Evolutionary conservation across 2,113 vertebrate species (phyloP).

Genomic region (Ameiurus melas): DNA sequence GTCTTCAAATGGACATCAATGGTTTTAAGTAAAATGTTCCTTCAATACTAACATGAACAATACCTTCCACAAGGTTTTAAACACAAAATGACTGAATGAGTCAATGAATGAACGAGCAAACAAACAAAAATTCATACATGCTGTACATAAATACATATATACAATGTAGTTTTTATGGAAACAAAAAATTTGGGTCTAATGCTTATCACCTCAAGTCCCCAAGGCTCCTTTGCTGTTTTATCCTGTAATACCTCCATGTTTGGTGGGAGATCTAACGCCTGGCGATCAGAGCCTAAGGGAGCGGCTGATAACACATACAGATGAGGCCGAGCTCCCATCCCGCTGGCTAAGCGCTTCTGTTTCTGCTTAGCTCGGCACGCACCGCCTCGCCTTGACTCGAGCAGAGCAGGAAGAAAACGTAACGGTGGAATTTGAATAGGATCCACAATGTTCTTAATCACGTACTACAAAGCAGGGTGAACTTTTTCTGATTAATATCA

Average conservation of each 20-base stretch:
- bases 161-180: slow-evolving; percentile 43
- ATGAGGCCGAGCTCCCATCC: slow-evolving; percentile 70
- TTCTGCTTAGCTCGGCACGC: slow-evolving; percentile 74
- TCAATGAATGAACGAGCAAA: neutral
- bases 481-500: slow-evolving; percentile 59
- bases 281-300: slow-evolving; percentile 62
- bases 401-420: slow-evolving; percentile 46
- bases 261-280: slow-evolving; percentile 48
- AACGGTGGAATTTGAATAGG: slow-evolving; percentile 65
- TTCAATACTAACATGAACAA: slow-evolving; percentile 3
- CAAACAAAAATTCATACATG: neutral
- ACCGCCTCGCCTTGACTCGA: slow-evolving; percentile 43
- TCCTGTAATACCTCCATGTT: slow-evolving; percentile 74
- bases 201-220: slow-evolving; percentile 64
- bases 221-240: slow-evolving; percentile 56
- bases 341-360: slow-evolving; percentile 76
- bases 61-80: neutral
- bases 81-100: neutral
- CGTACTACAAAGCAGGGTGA: slow-evolving; percentile 54
- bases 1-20: neutral
- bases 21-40: neutral
- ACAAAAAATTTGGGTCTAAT: slow-evolving; percentile 53
- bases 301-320: slow-evolving; percentile 74
- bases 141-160: slow-evolving; percentile 38
- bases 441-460: slow-evolving; percentile 66